Evolutionary conservation across 2,888 invertebrate genomes (phyloP).

Genomic region (Drosophila leonis): DNA sequence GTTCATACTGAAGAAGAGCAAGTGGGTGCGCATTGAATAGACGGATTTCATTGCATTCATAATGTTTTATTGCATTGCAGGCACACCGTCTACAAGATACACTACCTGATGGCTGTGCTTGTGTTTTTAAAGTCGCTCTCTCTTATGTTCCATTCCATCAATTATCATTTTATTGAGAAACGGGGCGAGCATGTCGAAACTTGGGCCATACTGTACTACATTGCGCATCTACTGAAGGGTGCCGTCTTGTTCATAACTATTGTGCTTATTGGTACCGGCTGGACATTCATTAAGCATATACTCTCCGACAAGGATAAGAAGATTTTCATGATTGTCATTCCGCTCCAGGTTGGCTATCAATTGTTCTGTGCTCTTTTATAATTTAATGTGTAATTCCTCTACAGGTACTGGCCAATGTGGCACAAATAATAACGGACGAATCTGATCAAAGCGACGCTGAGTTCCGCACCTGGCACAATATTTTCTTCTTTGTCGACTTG

Average conservation of each 20-base stretch:
- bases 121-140: conserved; percentile 97
- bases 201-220: conserved; percentile 98
- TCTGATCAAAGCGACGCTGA: conserved; percentile 96
- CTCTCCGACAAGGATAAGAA: conserved; percentile 98
- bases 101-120: conserved; percentile 97
- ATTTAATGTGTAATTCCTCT: conserved; percentile 3
- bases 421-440: conserved; percentile 98
- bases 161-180: conserved; percentile 96
- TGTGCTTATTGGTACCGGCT: conserved; percentile 98
- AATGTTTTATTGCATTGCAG: conserved; percentile 84
- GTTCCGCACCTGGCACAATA: conserved; percentile 95
- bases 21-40: conserved; percentile 85
- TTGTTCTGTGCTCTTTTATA: not conserved
- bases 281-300: conserved; percentile 99
- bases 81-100: conserved; percentile 96
- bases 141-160: conserved; percentile 96
- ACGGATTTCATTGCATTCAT: conserved; percentile 3
- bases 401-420: conserved; percentile 97
- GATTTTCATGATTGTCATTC: conserved; percentile 98
- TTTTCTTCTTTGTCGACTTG: conserved; percentile 97
- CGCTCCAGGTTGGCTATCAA: conserved; percentile 91
- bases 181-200: conserved; percentile 97
- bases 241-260: conserved; percentile 98
- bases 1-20: conserved; percentile 92
- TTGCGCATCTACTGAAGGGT: conserved; percentile 98